Base-by-base conservation (phyloP, 2,113 vertebrate genomes). In the Charina bottae region DNA sequence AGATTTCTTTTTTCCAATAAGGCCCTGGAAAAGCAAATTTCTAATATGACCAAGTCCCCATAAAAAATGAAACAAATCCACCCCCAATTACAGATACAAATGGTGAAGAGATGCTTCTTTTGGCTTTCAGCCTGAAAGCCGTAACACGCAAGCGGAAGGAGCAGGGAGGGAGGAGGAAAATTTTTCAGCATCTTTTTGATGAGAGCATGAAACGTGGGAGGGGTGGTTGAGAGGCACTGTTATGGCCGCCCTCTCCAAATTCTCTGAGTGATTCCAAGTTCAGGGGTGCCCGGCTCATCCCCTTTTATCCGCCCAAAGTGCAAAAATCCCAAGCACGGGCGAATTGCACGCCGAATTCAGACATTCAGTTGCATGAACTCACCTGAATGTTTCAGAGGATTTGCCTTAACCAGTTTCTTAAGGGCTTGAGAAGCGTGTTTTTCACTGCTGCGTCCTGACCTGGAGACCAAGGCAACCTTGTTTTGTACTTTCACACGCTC, bases 1-100 rank as follows among this genome's bases (percentile, higher is more conserved):
- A 92, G 11, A 93, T 53, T n/a, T 94, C 54, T 78, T 90, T 92
- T 4, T 58, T 91, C 68, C 28, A 93, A 19, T 28, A 9, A n/a
- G 13, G 5, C 0, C 60, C 95, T 93, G 60, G n/a, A 91, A 89
- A 33, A 89, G 72, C 33, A 78, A 78, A 78, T 21, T 78, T 78
- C 6, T 17, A 7, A 37, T 78, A 37, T 2, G 68, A 72, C 15
- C n/a, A n/a, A 64, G 62, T 56, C 42, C 55, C 55, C 55, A 4
- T 68, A 68, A 68, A 68, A 68, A n/a, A 68, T 68, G 62, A 68
- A 68, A 68, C 24, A 58, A 68, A n/a, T 42, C 42, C 42, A 42
- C 42, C 42, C 42, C 42, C 42, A 42, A 42, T 42, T 42, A 42
- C 42, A 42, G 42, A 42, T 3, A 42, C 42, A 42, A 42, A 42